Base-by-base conservation (phyloP, 2,113 vertebrate species). In the Platichthys flesus region DNA sequence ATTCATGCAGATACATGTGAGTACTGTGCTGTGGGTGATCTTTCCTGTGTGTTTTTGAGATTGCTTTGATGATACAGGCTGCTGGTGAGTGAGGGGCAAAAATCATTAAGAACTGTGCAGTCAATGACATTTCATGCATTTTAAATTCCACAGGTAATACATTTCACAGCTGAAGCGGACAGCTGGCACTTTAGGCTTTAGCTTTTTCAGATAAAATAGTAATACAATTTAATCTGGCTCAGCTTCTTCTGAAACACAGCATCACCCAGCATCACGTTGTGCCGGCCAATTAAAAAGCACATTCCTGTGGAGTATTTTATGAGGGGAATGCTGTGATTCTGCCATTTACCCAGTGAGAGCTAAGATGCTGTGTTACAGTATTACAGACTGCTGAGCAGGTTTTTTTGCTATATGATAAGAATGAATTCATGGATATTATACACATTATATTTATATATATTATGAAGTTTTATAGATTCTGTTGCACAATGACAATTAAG, bases 41-140 rank as follows among this genome's bases (percentile, higher is more conserved):
- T 14, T 28, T 24, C 18, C 15, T 31, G 37, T 60, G 55, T 16
- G 13, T 3, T 16, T 67, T 59, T 24, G 12, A 24, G 15, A 42
- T 65, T 63, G 37, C n/a, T 9, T 24, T 8, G 47, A 40, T 54
- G 45, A 74, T 51, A 13, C 10, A 45, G 21, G 26, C 28, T 51
- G 31, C 9, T 40, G 56, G 31, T 65, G 42, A 51, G 40, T 54
- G 28, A 56, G 60, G 20, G 69, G 55, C 57, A 65, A 78, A 67
- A 87, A 85, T 71, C 61, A 68, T 73, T 84, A 69, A 71, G 58
- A 72, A 12, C 54, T 9, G 35, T 45, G 13, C 15, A 55, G 23
- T 56, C 55, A 58, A 65, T 73, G 26, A 68, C 62, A 76, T 71
- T 62, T 49, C 66, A 86, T 49, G 42, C 23, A 49, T 74, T 78